A percentile compares a stretch with the other conserved stretches of the same genome.
These are phyloP conservation scores for Neosilurus mollespiculum DNA, from an alignment of 2,797 vertebrate species.

Conservation along the genomic window DNA sequence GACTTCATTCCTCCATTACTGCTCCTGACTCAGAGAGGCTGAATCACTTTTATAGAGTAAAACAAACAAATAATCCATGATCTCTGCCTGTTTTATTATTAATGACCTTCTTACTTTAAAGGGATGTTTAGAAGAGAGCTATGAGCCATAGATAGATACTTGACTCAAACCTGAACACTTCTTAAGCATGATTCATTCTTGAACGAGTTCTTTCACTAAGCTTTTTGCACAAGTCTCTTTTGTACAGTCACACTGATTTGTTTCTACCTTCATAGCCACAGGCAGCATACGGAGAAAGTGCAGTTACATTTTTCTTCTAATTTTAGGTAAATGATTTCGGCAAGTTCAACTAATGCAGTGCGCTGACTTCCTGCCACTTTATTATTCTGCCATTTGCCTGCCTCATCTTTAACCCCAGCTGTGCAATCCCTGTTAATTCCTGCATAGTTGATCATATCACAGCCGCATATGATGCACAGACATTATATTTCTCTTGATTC, in stretches of 20 bases:
- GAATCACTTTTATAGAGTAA: conserved; percentile 29
- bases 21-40: conserved; percentile 18
- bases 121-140: not conserved
- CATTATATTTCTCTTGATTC: conserved; percentile 80
- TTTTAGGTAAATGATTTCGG: conserved; percentile 29
- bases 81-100: conserved; percentile 21
- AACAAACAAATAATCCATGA: conserved; percentile 22
- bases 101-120: conserved; percentile 16
- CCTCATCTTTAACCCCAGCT: conserved; percentile 74
- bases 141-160: conserved; percentile 11
- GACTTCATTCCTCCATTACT: conserved; percentile 19
- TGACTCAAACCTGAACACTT: not conserved
- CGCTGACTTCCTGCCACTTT: conserved; percentile 54
- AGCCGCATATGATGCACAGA: conserved; percentile 74
- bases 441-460: conserved; percentile 71
- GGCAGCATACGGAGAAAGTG: conserved; percentile 21
- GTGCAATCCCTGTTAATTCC: conserved; percentile 80
- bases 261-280: conserved; percentile 20
- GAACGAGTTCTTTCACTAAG: not conserved
- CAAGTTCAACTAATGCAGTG: conserved; percentile 25
- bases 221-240: not conserved
- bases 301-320: not conserved
- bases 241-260: not conserved
- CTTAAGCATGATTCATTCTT: conserved; percentile 15
- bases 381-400: conserved; percentile 74